A percentile compares a stretch with the other conserved stretches of the same genome.
Evolutionary conservation across 2,888 invertebrate species (phyloP).

Genomic region (Tridacna gigas): DNA sequence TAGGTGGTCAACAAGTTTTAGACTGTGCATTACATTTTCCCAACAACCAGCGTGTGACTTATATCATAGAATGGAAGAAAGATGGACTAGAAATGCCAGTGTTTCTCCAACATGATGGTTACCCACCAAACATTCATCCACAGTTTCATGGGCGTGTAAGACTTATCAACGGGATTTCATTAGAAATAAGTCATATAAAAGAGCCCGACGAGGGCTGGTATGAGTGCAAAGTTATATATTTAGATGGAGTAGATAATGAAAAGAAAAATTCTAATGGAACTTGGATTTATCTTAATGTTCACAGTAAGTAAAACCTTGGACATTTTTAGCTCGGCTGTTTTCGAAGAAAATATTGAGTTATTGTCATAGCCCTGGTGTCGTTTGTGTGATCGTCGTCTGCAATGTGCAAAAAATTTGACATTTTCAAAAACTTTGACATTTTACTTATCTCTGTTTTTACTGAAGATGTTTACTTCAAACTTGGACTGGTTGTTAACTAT

Average conservation of each 20-base stretch:
- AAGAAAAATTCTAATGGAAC: slow-evolving; percentile 90
- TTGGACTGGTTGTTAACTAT: no score
- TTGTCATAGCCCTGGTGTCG: background rate
- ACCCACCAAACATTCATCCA: slow-evolving; percentile 97
- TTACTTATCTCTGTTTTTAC: no score
- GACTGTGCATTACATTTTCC: slow-evolving; percentile 97
- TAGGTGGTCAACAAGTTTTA: slow-evolving; percentile 98
- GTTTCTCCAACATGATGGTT: slow-evolving; percentile 99
- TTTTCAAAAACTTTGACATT: no score
- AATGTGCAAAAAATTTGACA: no score
- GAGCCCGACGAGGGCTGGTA: slow-evolving; percentile 99
- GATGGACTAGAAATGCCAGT: slow-evolving; percentile 98
- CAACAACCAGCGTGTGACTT: slow-evolving; percentile 97
- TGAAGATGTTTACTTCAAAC: no score
- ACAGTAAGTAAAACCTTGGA: slow-evolving; percentile 89
- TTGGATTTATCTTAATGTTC: slow-evolving; percentile 99
- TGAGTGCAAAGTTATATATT: slow-evolving; percentile 96
- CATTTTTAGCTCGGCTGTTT: no score
- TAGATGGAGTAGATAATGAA: slow-evolving; percentile 95
- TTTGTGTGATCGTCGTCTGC: no score
- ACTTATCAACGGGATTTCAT: slow-evolving; percentile 85
- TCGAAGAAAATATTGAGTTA: background rate
- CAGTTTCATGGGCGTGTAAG: slow-evolving; percentile 82
- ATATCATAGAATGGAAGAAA: slow-evolving; percentile 99
- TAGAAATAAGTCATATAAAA: slow-evolving; percentile 97